Conservation (phyloP, 2,888 invertebrate genomes). For the Eristalis tenax region DNA sequence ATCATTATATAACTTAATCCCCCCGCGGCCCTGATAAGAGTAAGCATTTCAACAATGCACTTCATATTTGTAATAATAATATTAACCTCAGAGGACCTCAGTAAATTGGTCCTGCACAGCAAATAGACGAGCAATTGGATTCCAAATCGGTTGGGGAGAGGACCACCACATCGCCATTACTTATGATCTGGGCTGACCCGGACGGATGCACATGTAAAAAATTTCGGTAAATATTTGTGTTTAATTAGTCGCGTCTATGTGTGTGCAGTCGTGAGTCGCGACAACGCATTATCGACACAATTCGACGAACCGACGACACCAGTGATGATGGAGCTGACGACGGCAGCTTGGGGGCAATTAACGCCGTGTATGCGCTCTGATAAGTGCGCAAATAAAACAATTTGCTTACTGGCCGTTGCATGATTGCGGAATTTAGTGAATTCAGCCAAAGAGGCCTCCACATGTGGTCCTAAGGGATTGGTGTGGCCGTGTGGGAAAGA, state of each 20-base stretch:
- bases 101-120: constrained; percentile 47
- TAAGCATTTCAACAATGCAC: constrained; percentile 64
- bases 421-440: background rate
- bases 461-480: background rate
- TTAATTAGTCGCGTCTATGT: constrained; percentile 54
- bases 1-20: background rate
- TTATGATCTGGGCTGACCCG: constrained; percentile 21
- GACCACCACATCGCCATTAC: constrained; percentile 3
- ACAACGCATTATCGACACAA: constrained; percentile 12
- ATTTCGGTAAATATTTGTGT: constrained; percentile 60
- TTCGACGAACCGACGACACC: background rate
- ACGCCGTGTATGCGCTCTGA: constrained; percentile 32
- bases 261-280: background rate
- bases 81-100: constrained; percentile 62
- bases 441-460: background rate
- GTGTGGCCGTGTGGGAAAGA: background rate
- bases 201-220: constrained; percentile 30
- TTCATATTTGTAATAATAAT: constrained; percentile 59
- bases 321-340: constrained; percentile 2
- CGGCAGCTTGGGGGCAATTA: constrained; percentile 37
- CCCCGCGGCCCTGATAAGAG: constrained; percentile 52
- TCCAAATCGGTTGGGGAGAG: constrained; percentile 12
- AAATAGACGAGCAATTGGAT: constrained; percentile 61
- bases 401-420: constrained; percentile 6
- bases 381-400: constrained; percentile 31